Base-by-base conservation (phyloP, 2,888 invertebrate genomes). In the Lacanobia oleracea region DNA sequence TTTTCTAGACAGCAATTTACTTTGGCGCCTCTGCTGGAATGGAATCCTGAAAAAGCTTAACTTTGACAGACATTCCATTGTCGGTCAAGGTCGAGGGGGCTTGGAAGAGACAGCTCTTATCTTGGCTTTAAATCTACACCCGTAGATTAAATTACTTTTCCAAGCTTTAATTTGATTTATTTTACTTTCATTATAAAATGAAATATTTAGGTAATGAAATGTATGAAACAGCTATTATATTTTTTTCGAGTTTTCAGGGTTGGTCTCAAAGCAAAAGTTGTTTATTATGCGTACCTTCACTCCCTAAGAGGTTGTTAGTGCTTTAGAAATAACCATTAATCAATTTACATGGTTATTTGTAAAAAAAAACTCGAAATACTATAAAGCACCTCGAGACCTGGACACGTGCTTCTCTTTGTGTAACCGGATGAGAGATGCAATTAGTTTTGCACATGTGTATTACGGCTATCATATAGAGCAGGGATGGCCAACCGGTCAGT, bases 1-100 rank as follows among this genome's bases (percentile, higher is more conserved):
- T 77, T 62, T 75, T 57, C 76, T 75, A 59, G 68, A 62, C 69
- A 57, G 61, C 33, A 60, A 73, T 65, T 76, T 76, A 53, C 43
- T 68, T 50, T 65, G 56, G 48, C 53, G 65, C 61, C 56, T 66
- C 67, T 40, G n/a, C 45, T 54, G 43, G 43, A 76, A 65, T 62
- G 48, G 40, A 57, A 65, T 78, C 56, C 77, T 76, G 81, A 65
- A 81, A 67, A 76, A 50, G 61, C 57, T 76, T 65, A 76, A 81
- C 56, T 76, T 81, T 76, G 78, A 66, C 81, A 81, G 77, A 76
- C 65, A 81, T 81, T 81, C 57, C 37, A 37, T 56, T 70, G 57
- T 71, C 40, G 71, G 82, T 61, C 77, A 79, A 79, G 82, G 82
- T 60, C 60, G 60, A 43, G 33, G 65, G 33, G 62, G 43, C 43